phyloP scores from a whole-genome alignment of 2,113 vertebrate genomes.

The Phylloscopus trochiloides region DNA sequence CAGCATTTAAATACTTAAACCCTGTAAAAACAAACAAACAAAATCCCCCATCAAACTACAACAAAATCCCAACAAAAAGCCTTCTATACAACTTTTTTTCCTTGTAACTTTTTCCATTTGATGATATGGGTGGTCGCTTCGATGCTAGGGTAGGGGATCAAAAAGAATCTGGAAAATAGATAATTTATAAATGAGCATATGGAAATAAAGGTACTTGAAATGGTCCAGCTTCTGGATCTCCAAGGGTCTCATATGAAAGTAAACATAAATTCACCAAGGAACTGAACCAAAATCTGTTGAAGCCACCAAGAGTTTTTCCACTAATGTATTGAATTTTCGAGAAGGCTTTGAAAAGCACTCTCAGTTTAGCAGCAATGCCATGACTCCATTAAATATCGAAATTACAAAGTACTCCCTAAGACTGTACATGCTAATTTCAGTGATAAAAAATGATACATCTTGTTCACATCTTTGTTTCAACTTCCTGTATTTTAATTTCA shows the following conservation, averaged over 20 bases:
- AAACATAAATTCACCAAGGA: background rate
- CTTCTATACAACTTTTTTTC: slow-evolving; percentile 1
- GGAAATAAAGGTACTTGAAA: background rate
- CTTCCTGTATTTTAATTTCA: background rate
- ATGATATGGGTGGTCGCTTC: background rate
- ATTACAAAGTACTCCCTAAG: background rate
- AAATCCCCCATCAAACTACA: background rate
- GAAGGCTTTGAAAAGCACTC: background rate
- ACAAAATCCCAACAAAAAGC: background rate
- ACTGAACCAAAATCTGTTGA: background rate
- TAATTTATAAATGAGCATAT: slow-evolving; percentile 25
- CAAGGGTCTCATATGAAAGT: background rate
- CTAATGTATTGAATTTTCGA: background rate
- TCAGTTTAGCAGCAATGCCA: background rate
- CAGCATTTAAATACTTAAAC: background rate
- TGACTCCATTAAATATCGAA: background rate
- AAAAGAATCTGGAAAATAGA: background rate
- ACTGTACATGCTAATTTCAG: background rate
- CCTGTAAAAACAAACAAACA: background rate
- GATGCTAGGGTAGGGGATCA: background rate
- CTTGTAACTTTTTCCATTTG: slow-evolving; percentile 13
- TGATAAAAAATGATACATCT: background rate
- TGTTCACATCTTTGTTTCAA: background rate
- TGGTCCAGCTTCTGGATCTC: background rate
- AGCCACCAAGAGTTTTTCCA: background rate